Evolutionary conservation across 2,797 vertebrate genomes (phyloP), one percentile per base, ranked within the genome.

Genomic region (Mormyrops boulengeri): DNA sequence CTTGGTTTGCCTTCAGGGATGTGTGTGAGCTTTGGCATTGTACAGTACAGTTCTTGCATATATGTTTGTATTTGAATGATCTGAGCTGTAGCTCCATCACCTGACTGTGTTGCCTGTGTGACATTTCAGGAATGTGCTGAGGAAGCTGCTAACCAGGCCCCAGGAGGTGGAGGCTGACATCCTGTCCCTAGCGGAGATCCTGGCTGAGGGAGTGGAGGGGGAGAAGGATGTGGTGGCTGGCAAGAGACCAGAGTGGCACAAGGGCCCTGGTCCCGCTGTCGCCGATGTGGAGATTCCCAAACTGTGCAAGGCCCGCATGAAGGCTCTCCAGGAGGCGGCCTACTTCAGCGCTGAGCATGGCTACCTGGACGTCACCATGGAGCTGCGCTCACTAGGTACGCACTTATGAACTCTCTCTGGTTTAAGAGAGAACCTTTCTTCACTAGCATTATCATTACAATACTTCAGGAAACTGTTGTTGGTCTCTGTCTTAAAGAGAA

Each of bases 311-410:
- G 97, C 96, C 0, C 92, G 97, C 88, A 97, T 95, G 89, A 98
- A 97, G 92, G 97, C 97, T 1, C 95, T 99, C 92, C 98, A 99
- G 94, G 97, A 99, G 93, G 98, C 98, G 80, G 97, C 96, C 91
- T 98, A 98, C 91, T 97, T 98, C 95, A 99, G 98, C 0, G 97
- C 97, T 0, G 98, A 99, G 93, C 98, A 99, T 0, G 97, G 98
- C 60, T 98, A 97, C 9, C 96, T 99, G 89, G 98, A 99, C 53
- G 97, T 99, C 89, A 99, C 97, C 93, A 95, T 98, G 97, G 98
- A 99, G 95, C 96, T 99, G 91, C 90, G 96, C 91, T 94, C 96
- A 0, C 96, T 98, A 11, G 98, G 98, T 99, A 93, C 91, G 92
- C 50, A 6, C 6, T 30, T n/a, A 34, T 57, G 34, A 38, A 60